phyloP scores from a whole-genome alignment of 2,888 invertebrate genomes.

The Lapara coniferarum region DNA sequence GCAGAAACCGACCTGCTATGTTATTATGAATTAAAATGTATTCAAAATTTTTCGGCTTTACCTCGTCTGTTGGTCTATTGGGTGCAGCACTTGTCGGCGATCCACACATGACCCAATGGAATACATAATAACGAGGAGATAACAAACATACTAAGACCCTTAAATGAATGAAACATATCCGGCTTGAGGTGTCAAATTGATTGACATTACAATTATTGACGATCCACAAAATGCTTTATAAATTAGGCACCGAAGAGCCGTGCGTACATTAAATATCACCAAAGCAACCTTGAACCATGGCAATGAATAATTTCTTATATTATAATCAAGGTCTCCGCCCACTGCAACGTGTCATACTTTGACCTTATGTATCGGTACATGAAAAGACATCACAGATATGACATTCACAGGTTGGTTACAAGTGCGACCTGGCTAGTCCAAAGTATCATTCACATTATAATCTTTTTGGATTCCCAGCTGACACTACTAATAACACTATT shows the following conservation, averaged over 20 bases:
- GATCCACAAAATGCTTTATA: not conserved
- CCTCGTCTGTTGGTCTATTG: too few relatives aligned
- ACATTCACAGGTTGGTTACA: too few relatives aligned
- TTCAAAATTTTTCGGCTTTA: too few relatives aligned
- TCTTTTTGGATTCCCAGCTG: too few relatives aligned
- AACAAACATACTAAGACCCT: not conserved
- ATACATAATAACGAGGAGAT: not conserved
- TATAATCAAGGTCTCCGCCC: slow-evolving; percentile 1
- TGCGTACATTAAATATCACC: not conserved
- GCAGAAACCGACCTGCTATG: not conserved
- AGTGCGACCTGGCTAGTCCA: too few relatives aligned
- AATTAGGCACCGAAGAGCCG: not conserved
- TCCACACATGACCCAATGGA: too few relatives aligned
- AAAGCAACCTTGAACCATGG: not conserved
- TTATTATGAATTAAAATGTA: too few relatives aligned
- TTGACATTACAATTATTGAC: slow-evolving; percentile 31
- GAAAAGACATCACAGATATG: not conserved
- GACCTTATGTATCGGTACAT: not conserved
- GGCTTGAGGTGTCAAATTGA: slow-evolving; percentile 29
- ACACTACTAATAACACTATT: too few relatives aligned
- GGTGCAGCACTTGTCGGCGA: too few relatives aligned
- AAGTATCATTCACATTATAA: too few relatives aligned
- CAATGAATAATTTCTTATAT: not conserved
- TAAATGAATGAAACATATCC: not conserved
- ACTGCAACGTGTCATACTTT: not conserved